Percentiles rank a stretch among this genome's conserved stretches.
These are phyloP conservation scores for Lampris incognitus DNA, from an alignment of 2,113 vertebrate genomes.

Conservation along the genomic window DNA sequence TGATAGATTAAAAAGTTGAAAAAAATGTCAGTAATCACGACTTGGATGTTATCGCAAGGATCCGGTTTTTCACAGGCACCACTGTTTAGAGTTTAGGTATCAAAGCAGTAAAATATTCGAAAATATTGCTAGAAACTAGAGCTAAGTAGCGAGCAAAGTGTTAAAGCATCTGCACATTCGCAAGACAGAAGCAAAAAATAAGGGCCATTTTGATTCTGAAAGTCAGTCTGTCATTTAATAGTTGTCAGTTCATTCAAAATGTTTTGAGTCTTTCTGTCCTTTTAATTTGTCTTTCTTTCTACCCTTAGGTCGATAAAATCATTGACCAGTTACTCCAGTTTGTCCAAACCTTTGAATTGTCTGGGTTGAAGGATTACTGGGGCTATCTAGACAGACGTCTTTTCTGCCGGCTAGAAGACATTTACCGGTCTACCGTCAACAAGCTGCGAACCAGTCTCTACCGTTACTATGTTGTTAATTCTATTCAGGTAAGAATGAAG, in stretches of 20 bases:
- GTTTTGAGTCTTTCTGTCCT: neutral
- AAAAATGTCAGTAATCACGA: too few species aligned
- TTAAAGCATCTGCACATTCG: too few species aligned
- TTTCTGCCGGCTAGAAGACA: slow-evolving; percentile 93
- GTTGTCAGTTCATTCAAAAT: neutral
- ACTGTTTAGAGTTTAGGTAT: too few species aligned
- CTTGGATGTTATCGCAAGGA: too few species aligned
- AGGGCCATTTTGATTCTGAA: too few species aligned
- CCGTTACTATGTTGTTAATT: slow-evolving; percentile 91
- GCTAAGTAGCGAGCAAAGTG: too few species aligned
- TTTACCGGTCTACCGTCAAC: slow-evolving; percentile 91
- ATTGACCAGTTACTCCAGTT: slow-evolving; percentile 94
- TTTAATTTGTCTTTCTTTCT: slow-evolving; percentile 41
- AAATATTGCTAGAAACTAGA: too few species aligned
- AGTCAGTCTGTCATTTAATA: too few species aligned
- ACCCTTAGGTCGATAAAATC: slow-evolving; percentile 93
- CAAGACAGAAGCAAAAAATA: too few species aligned
- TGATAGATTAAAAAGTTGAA: too few species aligned
- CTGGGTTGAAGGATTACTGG: slow-evolving; percentile 94
- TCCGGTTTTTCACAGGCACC: too few species aligned
- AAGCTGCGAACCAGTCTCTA: slow-evolving; percentile 96
- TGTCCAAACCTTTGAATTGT: slow-evolving; percentile 89
- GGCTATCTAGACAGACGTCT: slow-evolving; percentile 90
- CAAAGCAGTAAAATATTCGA: too few species aligned
- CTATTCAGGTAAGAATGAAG: slow-evolving; percentile 82